Base-by-base conservation (phyloP, 2,888 invertebrate species). In the Diarsia rubi region DNA sequence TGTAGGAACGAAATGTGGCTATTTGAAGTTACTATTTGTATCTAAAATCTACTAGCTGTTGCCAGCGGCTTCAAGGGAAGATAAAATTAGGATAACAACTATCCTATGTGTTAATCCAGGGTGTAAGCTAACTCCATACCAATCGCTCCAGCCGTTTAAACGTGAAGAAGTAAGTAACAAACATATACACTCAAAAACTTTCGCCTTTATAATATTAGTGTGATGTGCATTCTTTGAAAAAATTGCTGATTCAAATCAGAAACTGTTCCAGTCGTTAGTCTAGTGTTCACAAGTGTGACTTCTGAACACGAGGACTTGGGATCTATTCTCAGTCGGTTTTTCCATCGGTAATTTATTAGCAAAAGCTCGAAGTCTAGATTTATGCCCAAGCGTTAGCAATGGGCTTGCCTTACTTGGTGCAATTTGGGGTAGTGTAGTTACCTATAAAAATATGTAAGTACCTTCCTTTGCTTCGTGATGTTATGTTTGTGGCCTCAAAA, bases 1-100 rank as follows among this genome's bases (percentile, higher is more conserved):
- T 60, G 21, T 14, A 60, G 9, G 47, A 12, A n/a, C n/a, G 42
- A 69, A 73, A 47, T 69, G 57, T 70, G 14, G 21, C 21, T 49
- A 49, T 49, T 47, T 21, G 47, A 21, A 47, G 21, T 16, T 19
- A 21, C 6, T 49, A 8, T 49, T 3, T 49, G 21, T 37, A 31
- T 3, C 6, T 49, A 21, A 0, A 47, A 2, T 47, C 6, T 47
- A 49, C n/a, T n/a, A n/a, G n/a, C n/a, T n/a, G n/a, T n/a, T n/a
- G n/a, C n/a, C n/a, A n/a, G n/a, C n/a, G n/a, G n/a, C n/a, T n/a
- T n/a, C n/a, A n/a, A n/a, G n/a, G n/a, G n/a, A n/a, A n/a, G n/a
- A n/a, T n/a, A n/a, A n/a, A n/a, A n/a, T n/a, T n/a, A n/a, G n/a
- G n/a, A n/a, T n/a, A n/a, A n/a, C n/a, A n/a, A n/a, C n/a, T n/a